Evolutionary conservation across 2,888 invertebrate species (phyloP), one percentile per base, ranked within the genome.

Genomic region (Campoplex capitator): DNA sequence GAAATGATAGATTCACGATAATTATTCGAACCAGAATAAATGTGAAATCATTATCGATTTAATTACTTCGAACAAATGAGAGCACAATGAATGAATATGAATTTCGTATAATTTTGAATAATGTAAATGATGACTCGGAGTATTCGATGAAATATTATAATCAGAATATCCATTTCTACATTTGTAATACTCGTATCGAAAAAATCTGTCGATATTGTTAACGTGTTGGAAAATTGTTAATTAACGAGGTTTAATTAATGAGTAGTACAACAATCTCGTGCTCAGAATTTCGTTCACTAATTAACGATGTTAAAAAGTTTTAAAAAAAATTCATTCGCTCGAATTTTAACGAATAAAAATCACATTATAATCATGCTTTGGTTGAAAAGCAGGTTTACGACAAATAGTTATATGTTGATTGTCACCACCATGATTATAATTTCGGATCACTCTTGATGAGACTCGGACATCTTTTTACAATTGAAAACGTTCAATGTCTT

Each of bases 1-100:
- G 35, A 79, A 35, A 62, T 70, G 11, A 56, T 71, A 32, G 58
- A 70, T 71, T 45, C 54, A 56, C 42, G 48, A 48, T 71, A 32
- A 32, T 18, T 71, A 51, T 32, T 71, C 32, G 32, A 51, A 35
- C 56, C 4, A 3, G n/a, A 28, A 42, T 42, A 11, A 23, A 42
- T 42, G 11, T 68, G 7, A 23, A 28, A 56, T 71, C 32, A 8
- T 32, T 23, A 9, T 32, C 32, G 18, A 32, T 45, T 32, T 35
- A 11, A 51, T 51, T 2, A 51, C 51, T 51, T 0, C 2, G 42
- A 75, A 75, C 28, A 28, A 23, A 38, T 58, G 2, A 6, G 28
- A 35, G 28, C 16, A 16, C 4, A 11, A 16, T 16, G 35, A 71
- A 51, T 71, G 7, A 32, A 7, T 51, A 32, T 9, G 13, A 32